Evolutionary conservation across 1,140 invertebrate species (phyloP).

Genomic region (Diprion similis): DNA sequence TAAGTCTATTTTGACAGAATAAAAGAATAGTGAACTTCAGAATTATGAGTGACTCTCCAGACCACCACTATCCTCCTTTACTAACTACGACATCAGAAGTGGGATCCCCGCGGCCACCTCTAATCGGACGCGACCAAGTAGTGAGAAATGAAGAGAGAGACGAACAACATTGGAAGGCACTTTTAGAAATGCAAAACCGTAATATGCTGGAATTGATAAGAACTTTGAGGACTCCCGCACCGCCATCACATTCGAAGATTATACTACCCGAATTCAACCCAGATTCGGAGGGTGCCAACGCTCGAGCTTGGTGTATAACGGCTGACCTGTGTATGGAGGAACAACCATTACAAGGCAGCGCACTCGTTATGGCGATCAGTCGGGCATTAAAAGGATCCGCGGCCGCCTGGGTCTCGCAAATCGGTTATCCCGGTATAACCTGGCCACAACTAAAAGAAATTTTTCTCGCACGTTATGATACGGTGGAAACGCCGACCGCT

Average conservation of each 20-base stretch:
- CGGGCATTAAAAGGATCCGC: constrained; percentile 14
- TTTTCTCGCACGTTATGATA: constrained; percentile 22
- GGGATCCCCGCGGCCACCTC: constrained; percentile 7
- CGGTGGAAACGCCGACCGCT: constrained; percentile 20
- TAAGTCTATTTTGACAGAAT: no score
- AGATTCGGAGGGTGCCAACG: constrained; percentile 14
- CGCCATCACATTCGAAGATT: neutral
- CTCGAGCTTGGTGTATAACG: constrained; percentile 23
- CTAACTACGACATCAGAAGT: constrained; percentile 20
- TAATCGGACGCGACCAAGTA: neutral
- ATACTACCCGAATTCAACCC: constrained; percentile 26
- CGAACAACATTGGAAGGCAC: constrained; percentile 5
- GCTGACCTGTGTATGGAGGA: constrained; percentile 22
- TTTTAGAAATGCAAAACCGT: constrained; percentile 4
- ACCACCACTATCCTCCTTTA: no score
- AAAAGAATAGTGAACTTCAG: neutral
- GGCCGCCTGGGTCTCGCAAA: constrained; percentile 19
- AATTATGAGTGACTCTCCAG: no score
- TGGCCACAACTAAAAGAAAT: constrained; percentile 26
- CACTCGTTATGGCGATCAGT: constrained; percentile 22
- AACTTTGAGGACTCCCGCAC: constrained; percentile 9
- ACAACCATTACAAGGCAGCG: constrained; percentile 11
- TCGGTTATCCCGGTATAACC: constrained; percentile 17
- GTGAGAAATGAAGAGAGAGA: neutral
- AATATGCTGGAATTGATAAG: constrained; percentile 13